These are phyloP conservation scores for Alcedo atthis DNA, from an alignment of 2,797 vertebrate genomes.

Conservation along the genomic window DNA sequence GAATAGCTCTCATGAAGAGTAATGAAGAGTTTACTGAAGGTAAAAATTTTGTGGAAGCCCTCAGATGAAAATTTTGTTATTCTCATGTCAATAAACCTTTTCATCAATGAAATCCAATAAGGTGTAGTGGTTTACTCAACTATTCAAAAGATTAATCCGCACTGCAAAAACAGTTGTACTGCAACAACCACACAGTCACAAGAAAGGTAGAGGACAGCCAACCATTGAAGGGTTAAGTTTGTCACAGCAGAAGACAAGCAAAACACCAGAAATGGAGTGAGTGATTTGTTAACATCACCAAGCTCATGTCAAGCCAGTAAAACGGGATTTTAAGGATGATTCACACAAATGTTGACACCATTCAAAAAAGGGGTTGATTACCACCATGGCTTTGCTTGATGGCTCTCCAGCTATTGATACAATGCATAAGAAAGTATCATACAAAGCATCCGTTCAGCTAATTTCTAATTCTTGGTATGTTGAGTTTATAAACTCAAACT, in stretches of 20 bases:
- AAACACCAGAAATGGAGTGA: not conserved
- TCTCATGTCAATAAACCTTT: not conserved
- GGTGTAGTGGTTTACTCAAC: not conserved
- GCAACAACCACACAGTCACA: not conserved
- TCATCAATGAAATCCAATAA: not conserved
- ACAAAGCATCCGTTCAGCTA: not conserved
- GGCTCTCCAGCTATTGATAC: not conserved
- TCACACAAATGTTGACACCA: not conserved
- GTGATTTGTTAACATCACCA: not conserved
- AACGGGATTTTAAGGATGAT: not conserved
- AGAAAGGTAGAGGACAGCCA: not conserved
- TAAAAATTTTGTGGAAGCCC: not conserved
- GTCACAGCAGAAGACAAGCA: not conserved
- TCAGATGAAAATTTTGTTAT: not conserved
- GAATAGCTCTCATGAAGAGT: not conserved
- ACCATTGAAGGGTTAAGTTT: not conserved
- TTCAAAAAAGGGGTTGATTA: not conserved
- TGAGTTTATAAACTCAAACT: not conserved
- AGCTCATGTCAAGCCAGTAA: not conserved
- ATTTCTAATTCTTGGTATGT: not conserved
- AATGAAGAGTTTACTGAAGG: not conserved
- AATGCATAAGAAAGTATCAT: not conserved
- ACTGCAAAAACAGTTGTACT: not conserved
- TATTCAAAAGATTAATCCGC: not conserved
- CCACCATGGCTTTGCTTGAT: accelerated